phyloP scores from a whole-genome alignment of 2,113 vertebrate genomes.

The Anarhynchus alexandrinus region DNA sequence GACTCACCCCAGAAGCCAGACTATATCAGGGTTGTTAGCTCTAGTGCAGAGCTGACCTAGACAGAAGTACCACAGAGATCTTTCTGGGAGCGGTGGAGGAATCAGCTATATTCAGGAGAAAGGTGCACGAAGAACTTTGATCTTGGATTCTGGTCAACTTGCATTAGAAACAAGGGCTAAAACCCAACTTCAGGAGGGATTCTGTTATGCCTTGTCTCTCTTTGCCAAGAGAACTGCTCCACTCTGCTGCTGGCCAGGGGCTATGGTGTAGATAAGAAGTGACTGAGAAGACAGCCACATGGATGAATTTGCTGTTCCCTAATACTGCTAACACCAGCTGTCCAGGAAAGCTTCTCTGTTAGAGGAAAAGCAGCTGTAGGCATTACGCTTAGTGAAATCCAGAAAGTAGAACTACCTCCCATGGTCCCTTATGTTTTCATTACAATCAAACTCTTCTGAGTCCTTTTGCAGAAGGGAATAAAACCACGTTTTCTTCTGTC shows the following conservation, averaged over 20 bases:
- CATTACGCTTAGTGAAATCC: not conserved
- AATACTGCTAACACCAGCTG: not conserved
- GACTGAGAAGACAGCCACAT: not conserved
- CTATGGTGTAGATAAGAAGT: not conserved
- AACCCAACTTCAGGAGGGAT: not conserved
- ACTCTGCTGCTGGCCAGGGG: not conserved
- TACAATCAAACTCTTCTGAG: not conserved
- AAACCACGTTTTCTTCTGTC: not conserved
- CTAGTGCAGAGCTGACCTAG: not conserved
- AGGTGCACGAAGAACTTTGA: not conserved
- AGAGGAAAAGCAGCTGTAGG: not conserved
- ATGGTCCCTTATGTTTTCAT: not conserved
- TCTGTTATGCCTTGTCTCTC: not conserved
- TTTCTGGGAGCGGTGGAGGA: not conserved
- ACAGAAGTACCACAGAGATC: not conserved
- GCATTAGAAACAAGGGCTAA: not conserved
- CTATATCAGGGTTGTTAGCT: not conserved
- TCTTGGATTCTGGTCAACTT: not conserved
- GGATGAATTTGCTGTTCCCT: not conserved
- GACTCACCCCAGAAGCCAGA: not conserved
- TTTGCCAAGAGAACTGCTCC: not conserved
- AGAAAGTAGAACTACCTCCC: not conserved
- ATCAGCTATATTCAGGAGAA: not conserved
- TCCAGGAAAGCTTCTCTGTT: not conserved
- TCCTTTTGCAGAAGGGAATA: not conserved